Evolutionary conservation across 2,113 vertebrate species (phyloP), one percentile per base, ranked within the genome.

Genomic region (Sinocyclocheilus maitianheensis): DNA sequence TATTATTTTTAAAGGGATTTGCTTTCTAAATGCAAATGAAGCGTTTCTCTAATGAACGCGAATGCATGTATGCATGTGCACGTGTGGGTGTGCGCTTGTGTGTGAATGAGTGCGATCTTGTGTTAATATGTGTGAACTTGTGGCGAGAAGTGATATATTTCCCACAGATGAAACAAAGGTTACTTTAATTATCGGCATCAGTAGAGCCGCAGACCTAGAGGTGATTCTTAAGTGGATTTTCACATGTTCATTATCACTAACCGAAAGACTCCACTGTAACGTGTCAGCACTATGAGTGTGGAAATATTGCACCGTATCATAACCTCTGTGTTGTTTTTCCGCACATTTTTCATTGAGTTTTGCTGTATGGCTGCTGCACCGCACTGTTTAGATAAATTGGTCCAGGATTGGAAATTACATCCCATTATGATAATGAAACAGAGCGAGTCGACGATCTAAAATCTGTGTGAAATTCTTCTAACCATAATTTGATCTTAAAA

Each of bases 401-500:
- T 20, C 30, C 60, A n/a, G 51, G 43, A 81, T n/a, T 34, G 67
- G 26, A 84, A 86, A 72, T 79, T 67, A 92, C 91, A 87, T 90
- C 91, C 91, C 92, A 91, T 94, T 93, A 92, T 88, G 90, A 91
- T 86, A 94, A 94, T 91, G 89, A 91, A 92, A 90, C 88, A 90
- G 83, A 94, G 94, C 93, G 93, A 93, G 93, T 94, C 93, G 94
- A 88, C 85, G 87, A 90, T 93, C 90, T 84, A 88, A 89, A 91
- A 91, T 93, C 93, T 90, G 91, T 93, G 93, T 92, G 92, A 94
- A 93, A 94, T 94, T 94, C 94, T 90, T 92, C 87, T 91, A 90
- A 91, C 93, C 89, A 90, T 93, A 94, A 95, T 94, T 94, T 94
- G 94, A 94, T 94, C 94, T 92, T 94, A 94, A 94, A 94, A 94